phyloP scores from a whole-genome alignment of 1,140 invertebrate species.

The Euura saliciscinereae region DNA sequence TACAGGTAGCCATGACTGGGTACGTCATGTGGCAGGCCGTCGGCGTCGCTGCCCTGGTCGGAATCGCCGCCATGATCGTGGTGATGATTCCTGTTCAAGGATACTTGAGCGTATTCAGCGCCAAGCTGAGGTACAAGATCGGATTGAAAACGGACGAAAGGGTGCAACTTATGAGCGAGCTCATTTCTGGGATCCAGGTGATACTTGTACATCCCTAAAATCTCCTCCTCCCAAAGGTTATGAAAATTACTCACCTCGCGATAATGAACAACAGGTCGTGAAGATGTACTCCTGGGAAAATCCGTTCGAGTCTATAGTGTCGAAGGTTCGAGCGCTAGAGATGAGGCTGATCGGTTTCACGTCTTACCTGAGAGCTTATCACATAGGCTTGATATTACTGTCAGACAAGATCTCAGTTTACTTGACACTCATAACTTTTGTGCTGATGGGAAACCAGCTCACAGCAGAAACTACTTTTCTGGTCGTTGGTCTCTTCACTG shows the following conservation, averaged over 20 bases:
- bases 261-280: slow-evolving; percentile 60
- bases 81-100: slow-evolving; percentile 74
- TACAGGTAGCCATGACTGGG: slow-evolving; percentile 49
- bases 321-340: slow-evolving; percentile 64
- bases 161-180: slow-evolving; percentile 82
- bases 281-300: slow-evolving; percentile 85
- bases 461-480: slow-evolving; percentile 68
- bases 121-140: slow-evolving; percentile 62
- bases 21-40: slow-evolving; percentile 75
- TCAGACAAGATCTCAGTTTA: slow-evolving; percentile 77
- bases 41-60: slow-evolving; percentile 72
- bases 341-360: slow-evolving; percentile 71
- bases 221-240: no score
- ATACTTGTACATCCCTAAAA: no score
- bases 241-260: no score
- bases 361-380: slow-evolving; percentile 74
- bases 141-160: slow-evolving; percentile 72
- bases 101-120: slow-evolving; percentile 62
- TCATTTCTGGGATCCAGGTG: slow-evolving; percentile 74
- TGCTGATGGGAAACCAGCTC: slow-evolving; percentile 69
- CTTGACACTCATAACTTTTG: slow-evolving; percentile 73
- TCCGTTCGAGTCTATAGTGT: slow-evolving; percentile 67
- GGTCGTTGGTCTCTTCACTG: slow-evolving; percentile 74
- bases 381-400: slow-evolving; percentile 72
- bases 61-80: slow-evolving; percentile 66